Evolutionary conservation across 2,797 vertebrate genomes (phyloP), one percentile per base, ranked within the genome.

Genomic region (Spinus pinus): DNA sequence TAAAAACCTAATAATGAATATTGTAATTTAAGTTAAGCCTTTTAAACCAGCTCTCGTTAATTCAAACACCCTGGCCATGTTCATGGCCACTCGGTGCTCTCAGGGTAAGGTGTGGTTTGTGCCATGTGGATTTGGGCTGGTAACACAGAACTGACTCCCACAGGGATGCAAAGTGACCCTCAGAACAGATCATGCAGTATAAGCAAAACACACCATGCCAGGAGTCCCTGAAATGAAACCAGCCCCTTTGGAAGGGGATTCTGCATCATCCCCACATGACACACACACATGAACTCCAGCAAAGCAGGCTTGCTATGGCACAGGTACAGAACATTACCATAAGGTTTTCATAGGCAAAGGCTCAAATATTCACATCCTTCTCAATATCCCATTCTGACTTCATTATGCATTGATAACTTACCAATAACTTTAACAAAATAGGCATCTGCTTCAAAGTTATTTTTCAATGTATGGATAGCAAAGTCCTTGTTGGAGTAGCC

Each of bases 341-440:
- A 30, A 30, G 1, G 0, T 33, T 80, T 44, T 37, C 57, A 58
- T 7, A 53, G 4, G 15, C 7, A 64, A 58, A 81, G 12, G 12
- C 37, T 91, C 18, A 78, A 81, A 81, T 49, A 74, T 7, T 42
- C 64, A 66, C 31, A 51, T 39, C 51, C 39, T 71, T 90, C 27
- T 78, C 54, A 75, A 56, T 17, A 39, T 61, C 31, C 27, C 35
- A 15, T 82, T 85, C 41, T 61, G 33, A 87, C n/a, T 80, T 33
- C 31, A 81, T 62, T 51, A 71, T 17, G 35, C 33, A 61, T 22
- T 44, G 64, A 49, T 53, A 94, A 98, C 99, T 99, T 97, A 99
- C 99, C 99, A 93, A 99, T 99, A 94, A 99, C 99, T 98, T 99
- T 99, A 86, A 99, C 99, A 90, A 99, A 99, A 96, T 99, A 99